Conservation (phyloP, 2,888 invertebrate species). For the Malacosoma neustria region DNA sequence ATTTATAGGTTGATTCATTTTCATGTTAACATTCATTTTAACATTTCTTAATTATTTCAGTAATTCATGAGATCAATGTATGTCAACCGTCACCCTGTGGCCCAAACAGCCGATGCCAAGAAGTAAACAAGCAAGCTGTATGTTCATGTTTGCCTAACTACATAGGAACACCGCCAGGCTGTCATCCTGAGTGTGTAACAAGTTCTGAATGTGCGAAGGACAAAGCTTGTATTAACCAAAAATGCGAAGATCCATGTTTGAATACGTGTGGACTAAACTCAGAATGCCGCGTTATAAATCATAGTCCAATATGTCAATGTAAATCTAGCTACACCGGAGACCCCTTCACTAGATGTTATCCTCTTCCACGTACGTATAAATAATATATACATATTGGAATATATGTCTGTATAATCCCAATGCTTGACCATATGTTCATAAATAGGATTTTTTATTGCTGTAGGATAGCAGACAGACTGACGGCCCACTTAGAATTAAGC, state of each 20-base stretch:
- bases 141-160: constrained; percentile 84
- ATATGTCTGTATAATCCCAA: too few species aligned
- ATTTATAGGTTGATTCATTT: too few species aligned
- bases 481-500: too few species aligned
- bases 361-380: constrained; percentile 61
- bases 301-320: constrained; percentile 86
- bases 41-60: constrained; percentile 30
- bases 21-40: background rate
- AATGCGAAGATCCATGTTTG: constrained; percentile 85
- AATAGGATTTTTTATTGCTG: too few species aligned
- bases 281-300: constrained; percentile 84
- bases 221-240: constrained; percentile 83
- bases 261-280: constrained; percentile 80
- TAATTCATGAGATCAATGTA: constrained; percentile 51
- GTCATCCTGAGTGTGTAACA: constrained; percentile 84
- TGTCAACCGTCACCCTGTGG: constrained; percentile 85
- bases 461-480: too few species aligned
- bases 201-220: constrained; percentile 84
- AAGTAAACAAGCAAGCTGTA: constrained; percentile 81
- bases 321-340: constrained; percentile 79
- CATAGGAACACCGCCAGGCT: constrained; percentile 82
- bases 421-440: too few species aligned
- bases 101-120: constrained; percentile 83
- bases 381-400: too few species aligned
- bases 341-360: constrained; percentile 76